Base-by-base conservation (phyloP, 2,888 invertebrate species). In the Drosophila yooni region DNA sequence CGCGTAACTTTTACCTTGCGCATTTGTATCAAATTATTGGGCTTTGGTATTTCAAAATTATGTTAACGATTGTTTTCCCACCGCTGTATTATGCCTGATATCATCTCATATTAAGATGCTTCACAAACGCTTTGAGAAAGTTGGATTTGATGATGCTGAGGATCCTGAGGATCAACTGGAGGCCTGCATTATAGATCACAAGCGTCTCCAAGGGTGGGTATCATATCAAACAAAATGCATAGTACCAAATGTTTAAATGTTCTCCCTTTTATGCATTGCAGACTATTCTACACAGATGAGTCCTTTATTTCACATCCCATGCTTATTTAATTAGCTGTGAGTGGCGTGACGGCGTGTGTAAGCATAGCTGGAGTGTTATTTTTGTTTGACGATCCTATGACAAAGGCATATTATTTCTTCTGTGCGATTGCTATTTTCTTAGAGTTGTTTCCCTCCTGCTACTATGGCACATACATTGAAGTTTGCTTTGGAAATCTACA, bases 361-460 rank as follows among this genome's bases (percentile, higher is more conserved):
- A 71, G 82, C 31, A 60, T 84, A 5, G 72, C 81, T 0, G 85
- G 73, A 0, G 13, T 90, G 10, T 34, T 91, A 1, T 90, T 91
- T 58, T 89, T 78, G 15, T 79, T 80, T 0, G 64, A 70, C 1
- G 76, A 72, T 10, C 78, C 83, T 0, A 66, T 89, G 62, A 79
- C 75, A 27, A 58, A 72, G 3, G 34, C 76, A 3, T 91, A 91
- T n/a, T 79, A 83, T 46, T 60, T 79, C 18, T 70, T 81, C 5
- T 91, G 81, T 53, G 76, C 65, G 2, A 1, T 84, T 15, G 75
- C 74, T 2, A 74, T 88, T 74, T 68, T 76, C 0, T 31, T 91
- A 21, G 63, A 91, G 65, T 84, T 82, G 15, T 91, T 85, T 64
- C 91, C 91, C n/a, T 75, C 72, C 21, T 91, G 91, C 57, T 92